Evolutionary conservation across 2,797 vertebrate genomes (phyloP), one percentile per base, ranked within the genome.

Genomic region (Notolepis coatsorum): DNA sequence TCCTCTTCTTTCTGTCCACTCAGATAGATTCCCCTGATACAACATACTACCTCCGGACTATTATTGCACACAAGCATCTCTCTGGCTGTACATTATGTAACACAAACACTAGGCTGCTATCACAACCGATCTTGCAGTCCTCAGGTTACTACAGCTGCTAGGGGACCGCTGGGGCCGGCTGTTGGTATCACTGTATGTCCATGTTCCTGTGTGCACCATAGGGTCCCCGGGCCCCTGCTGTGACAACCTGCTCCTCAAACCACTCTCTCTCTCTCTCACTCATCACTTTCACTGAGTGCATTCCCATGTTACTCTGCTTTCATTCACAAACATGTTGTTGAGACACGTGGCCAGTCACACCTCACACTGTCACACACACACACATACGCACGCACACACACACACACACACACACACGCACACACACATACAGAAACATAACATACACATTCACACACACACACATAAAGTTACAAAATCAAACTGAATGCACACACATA

Each of bases 51-150:
- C n/a, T n/a, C n/a, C 46, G 55, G 17, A 72, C 76, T 86, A 81
- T 78, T 73, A 85, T 71, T 86, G 71, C 76, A n/a, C 43, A 55
- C 71, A 18, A 57, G 54, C 13, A n/a, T n/a, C 71, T 62, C 47
- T 46, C 60, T 72, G 71, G 71, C 66, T 63, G 71, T 75, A 55
- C 1, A 74, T 92, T 92, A 90, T 83, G 71, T 85, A 92, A 93
- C 82, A 73, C 74, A 91, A 91, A 94, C 90, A 92, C 73, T 54
- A n/a, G 80, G 75, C 86, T 92, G 91, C 91, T 90, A 88, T 93
- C 90, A 90, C 89, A 70, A 93, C 89, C 4, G 2, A 45, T 31
- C 21, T 4, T 45, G 49, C 63, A 58, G 59, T 53, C 57, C 83
- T 91, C 78, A 20, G 62, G 79, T 91, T 90, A 77, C 87, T 60